These are phyloP conservation scores for Tridacna gigas DNA, from an alignment of 2,888 invertebrate genomes.

Conservation along the genomic window DNA sequence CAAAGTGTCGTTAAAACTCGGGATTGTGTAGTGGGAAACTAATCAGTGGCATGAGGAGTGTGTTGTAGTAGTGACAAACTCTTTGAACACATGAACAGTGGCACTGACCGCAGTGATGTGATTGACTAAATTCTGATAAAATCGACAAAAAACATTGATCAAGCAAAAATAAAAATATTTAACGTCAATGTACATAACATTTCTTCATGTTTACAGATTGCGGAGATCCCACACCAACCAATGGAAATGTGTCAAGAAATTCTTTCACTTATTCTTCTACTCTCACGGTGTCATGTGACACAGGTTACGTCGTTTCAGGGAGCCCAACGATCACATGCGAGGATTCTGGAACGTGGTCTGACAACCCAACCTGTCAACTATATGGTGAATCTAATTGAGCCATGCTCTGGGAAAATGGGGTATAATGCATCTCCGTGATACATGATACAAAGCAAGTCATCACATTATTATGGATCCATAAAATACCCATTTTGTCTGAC, in stretches of 20 bases:
- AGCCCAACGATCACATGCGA: constrained; percentile 22
- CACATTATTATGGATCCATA: no score
- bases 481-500: no score
- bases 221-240: constrained; percentile 30
- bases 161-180: background rate
- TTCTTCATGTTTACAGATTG: constrained; percentile 31
- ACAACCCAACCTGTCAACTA: constrained; percentile 15
- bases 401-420: no score
- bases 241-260: background rate
- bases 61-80: background rate
- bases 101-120: background rate
- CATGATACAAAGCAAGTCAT: no score
- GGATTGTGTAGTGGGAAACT: no score
- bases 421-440: no score
- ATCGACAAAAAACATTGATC: background rate
- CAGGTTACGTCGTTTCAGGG: constrained; percentile 33
- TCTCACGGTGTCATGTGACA: constrained; percentile 29
- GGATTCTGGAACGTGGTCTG: constrained; percentile 18
- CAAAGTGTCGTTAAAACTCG: no score
- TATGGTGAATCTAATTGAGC: background rate
- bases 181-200: background rate
- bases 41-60: background rate
- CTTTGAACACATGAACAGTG: background rate
- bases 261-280: background rate
- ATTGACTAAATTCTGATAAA: background rate